Conservation (phyloP, 92 coral and sea anemone genomes). For the Palythoa heliodiscus region DNA sequence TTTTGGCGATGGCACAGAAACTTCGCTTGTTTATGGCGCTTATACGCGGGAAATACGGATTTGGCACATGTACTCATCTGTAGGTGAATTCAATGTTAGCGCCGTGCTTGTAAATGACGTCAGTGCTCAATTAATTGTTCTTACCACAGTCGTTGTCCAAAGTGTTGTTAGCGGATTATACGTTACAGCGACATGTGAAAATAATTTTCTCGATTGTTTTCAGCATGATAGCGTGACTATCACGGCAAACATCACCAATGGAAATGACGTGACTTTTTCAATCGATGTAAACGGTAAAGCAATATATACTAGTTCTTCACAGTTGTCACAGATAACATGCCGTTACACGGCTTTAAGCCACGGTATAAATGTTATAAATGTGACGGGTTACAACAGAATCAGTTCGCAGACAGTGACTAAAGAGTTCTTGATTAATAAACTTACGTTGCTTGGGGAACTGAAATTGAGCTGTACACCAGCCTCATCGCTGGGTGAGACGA, state of each 20-base stretch:
- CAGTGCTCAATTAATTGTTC: not conserved
- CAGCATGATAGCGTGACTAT: conserved; percentile 22
- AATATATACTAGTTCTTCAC: not conserved
- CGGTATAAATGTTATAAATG: not conserved
- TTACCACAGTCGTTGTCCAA: not conserved
- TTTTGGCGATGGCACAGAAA: too few species aligned
- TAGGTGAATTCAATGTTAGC: not conserved
- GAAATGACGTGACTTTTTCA: not conserved
- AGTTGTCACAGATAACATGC: not conserved
- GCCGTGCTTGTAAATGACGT: conserved; percentile 4
- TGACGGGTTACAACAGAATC: conserved; percentile 17
- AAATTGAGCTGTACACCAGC: not conserved
- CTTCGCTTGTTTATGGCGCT: not conserved
- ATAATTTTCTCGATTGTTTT: conserved; percentile 6
- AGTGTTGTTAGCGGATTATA: not conserved
- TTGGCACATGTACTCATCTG: not conserved
- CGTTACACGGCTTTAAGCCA: conserved; percentile 10
- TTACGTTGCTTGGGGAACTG: not conserved
- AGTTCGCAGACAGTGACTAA: conserved; percentile 2
- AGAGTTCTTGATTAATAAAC: not conserved
- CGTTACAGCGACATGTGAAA: not conserved
- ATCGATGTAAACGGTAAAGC: not conserved
- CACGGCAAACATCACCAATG: not conserved
- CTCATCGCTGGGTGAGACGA: not conserved
- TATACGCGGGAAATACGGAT: not conserved